Evolutionary conservation across 2,797 vertebrate genomes (phyloP), one percentile per base, ranked within the genome.

Genomic region (Lophotriccus pileatus): DNA sequence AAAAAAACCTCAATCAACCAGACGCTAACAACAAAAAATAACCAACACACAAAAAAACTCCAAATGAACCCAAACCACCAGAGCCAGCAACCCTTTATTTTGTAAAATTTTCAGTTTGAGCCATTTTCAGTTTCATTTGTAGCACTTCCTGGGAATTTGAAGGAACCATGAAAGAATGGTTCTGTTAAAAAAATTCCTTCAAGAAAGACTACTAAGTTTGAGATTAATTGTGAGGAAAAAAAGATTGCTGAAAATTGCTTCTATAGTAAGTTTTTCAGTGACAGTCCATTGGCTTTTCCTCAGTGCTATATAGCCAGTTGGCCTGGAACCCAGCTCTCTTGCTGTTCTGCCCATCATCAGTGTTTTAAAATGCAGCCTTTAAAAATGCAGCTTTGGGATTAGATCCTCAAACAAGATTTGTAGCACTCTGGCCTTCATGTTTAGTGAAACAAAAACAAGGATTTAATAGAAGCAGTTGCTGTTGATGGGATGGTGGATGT

Each of bases 1-100:
- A 36, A 47, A 10, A 30, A 21, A 36, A 24, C 6, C 0, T 7
- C 6, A 24, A 3, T 2, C 21, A 47, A 39, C 1, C 21, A 62
- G 37, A 22, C 14, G 39, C 23, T n/a, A 43, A 19, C 7, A 28
- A 9, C 10, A 23, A 30, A 21, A 39, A 37, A 60, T 27, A 43
- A 10, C 3, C 15, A 44, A 17, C 4, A 34, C 5, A 37, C 5
- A 21, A 46, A 36, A 32, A 23, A 17, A 4, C 3, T 2, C 4
- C 6, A 18, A 44, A 37, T 9, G 50, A 76, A 22, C 15, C 7
- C 8, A 50, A 46, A 4, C 4, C 9, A 12, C 28, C 27, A 82
- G 39, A 30, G 7, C 5, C 17, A 24, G 53, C 16, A 56, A 21
- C 6, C 7, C 7, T 14, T 41, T 6, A 86, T 78, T 66, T 66